Conservation (phyloP, 2,797 vertebrate genomes). For the Anableps anableps region DNA sequence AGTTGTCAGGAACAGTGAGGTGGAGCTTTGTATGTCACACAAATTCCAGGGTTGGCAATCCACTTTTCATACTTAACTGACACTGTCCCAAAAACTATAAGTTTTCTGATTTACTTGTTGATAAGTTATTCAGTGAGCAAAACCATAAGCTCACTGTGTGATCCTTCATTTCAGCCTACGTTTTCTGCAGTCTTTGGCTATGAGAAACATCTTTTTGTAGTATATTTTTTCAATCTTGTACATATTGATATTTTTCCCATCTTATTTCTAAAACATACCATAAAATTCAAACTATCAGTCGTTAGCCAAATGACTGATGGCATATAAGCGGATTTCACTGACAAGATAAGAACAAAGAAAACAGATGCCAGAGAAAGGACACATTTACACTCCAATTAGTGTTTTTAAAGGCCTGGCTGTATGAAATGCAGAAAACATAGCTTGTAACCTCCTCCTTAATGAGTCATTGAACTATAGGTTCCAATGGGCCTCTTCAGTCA, state of each 20-base stretch:
- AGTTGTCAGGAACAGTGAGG: neutral
- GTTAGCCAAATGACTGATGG: constrained; percentile 48
- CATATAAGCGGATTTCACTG: constrained; percentile 43
- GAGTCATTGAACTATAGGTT: constrained; percentile 73
- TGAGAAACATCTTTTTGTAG: neutral
- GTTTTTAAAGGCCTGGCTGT: constrained; percentile 61
- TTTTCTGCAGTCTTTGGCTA: too few species aligned
- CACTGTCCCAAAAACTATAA: neutral
- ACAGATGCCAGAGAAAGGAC: constrained; percentile 58
- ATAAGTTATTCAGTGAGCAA: neutral
- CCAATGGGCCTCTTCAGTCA: constrained; percentile 72
- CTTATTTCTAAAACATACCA: constrained; percentile 35
- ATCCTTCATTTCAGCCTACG: too few species aligned
- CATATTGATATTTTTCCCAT: neutral
- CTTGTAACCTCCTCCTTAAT: constrained; percentile 65
- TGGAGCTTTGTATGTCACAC: neutral
- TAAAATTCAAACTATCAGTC: constrained; percentile 30
- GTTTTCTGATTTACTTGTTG: neutral
- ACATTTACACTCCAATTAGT: constrained; percentile 76
- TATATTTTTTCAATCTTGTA: neutral
- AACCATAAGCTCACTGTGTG: neutral
- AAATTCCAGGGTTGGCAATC: neutral
- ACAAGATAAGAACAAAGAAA: constrained; percentile 65
- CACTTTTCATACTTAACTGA: neutral
- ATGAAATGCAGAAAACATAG: constrained; percentile 68